Evolutionary conservation across 92 coral and sea anemone genomes (phyloP), one percentile per base, ranked within the genome.

Genomic region (Porites rus): DNA sequence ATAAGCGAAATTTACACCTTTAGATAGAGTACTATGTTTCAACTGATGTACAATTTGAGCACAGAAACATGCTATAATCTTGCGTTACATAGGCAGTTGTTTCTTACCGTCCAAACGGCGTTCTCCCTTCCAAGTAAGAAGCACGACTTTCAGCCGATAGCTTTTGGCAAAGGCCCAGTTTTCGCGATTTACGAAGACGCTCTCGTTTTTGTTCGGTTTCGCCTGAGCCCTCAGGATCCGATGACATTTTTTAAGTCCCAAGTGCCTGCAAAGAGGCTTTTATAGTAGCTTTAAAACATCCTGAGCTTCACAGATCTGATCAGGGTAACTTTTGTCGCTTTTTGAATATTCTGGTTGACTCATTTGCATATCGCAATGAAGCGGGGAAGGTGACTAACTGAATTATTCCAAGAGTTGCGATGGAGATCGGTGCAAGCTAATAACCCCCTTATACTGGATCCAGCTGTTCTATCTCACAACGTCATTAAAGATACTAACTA

Each of bases 121-220:
- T 93, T 75, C 69, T 82, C 2, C 96, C 96, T 60, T 88, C 89
- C 65, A 93, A 69, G 62, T 93, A 93, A 18, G 76, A 79, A 19
- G 90, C 90, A 62, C 92, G 82, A 65, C 81, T 70, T 22, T 74
- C 85, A 18, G 31, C 82, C 52, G 98, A 94, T 46, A 94, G 77
- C 78, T 84, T 90, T 75, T 92, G 92, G 53, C 88, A 77, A 28
- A 90, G 81, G 17, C 98, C 95, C 66, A 94, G 92, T 74, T 94
- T 94, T 52, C 98, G 65, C 2, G 94, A 70, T 28, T 94, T 81
- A 66, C 91, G 94, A 75, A 92, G 95, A 46, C 95, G 85, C 68
- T 87, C 87, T 50, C 67, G 76, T 69, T 78, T 51, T 56, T 69
- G 60, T 63, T 79, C 82, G 38, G 71, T 75, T 72, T 88, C 87